Base-by-base conservation (phyloP, 2,888 invertebrate genomes). In the Calameuta pallipes region DNA sequence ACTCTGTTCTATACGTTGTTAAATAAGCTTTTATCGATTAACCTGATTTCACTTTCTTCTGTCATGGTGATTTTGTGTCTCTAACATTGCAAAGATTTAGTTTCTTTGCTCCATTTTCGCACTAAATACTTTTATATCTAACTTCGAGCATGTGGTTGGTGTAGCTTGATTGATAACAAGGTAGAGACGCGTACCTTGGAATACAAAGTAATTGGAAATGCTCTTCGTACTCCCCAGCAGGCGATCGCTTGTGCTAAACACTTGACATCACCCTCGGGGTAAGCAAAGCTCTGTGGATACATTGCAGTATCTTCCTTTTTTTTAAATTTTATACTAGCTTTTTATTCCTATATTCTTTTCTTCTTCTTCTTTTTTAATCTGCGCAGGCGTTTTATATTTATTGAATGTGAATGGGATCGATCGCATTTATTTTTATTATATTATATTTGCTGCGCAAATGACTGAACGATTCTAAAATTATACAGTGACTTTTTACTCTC, bases 201-300 rank as follows among this genome's bases (percentile, higher is more conserved):
- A 84, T 92, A 90, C 86, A 90, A 89, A 85, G 87, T 92, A 83
- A 83, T 92, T 82, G 92, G 92, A 83, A 92, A 92, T 84, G 87
- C 87, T 80, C 82, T 88, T 73, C 83, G 70, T 83, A 85, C 76
- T 78, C 83, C 83, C 69, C 79, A 79, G 78, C 85, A 84, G 80
- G 82, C 80, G 76, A 79, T 85, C 80, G 82, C 76, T 80, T 82
- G 83, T 69, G 80, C 80, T 77, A 80, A 77, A 77, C 83, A 83
- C 78, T 79, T 81, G 77, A 76, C 80, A 73, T 74, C 80, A 36
- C 77, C 76, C 75, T 78, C 82, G 82, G 80, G 83, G 83, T 83
- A 83, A 83, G 83, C 82, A 76, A 75, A 73, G 73, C 76, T 71
- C 31, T 37, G 33, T 76, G 56, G 23, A 56, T 56, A 56, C 23